These are phyloP conservation scores for Macroglossus sobrinus DNA, from an alignment of 2,113 vertebrate species.

Conservation along the genomic window DNA sequence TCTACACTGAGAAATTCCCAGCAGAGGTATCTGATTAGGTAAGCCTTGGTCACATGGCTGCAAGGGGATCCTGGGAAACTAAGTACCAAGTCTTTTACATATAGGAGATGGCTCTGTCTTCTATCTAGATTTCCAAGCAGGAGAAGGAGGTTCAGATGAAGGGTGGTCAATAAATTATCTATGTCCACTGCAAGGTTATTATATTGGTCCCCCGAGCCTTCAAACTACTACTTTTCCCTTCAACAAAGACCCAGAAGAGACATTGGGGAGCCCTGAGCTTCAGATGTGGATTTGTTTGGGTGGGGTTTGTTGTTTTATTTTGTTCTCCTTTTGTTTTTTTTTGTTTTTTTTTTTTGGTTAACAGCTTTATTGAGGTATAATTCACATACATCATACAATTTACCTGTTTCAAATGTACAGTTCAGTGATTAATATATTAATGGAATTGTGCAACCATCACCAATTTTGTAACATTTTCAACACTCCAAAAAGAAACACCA, in stretches of 20 bases:
- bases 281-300: neutral
- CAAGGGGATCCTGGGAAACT: neutral
- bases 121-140: neutral
- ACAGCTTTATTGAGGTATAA: neutral
- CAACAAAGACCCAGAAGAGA: neutral
- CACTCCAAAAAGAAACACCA: neutral
- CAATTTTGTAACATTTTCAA: neutral
- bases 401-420: neutral
- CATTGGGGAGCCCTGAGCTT: neutral
- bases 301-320: neutral
- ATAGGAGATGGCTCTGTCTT: neutral
- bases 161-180: neutral
- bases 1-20: neutral
- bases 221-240: constrained; percentile 39
- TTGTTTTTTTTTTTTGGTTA: neutral
- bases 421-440: neutral
- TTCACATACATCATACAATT: neutral
- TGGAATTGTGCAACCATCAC: neutral
- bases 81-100: neutral
- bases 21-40: neutral
- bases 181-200: neutral
- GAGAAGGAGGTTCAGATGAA: neutral
- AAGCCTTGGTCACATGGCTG: neutral
- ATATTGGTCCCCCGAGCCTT: neutral
- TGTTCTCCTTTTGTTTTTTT: neutral